phyloP scores from a whole-genome alignment of 2,113 vertebrate genomes.

The Pelvicachromis taeniatus region DNA sequence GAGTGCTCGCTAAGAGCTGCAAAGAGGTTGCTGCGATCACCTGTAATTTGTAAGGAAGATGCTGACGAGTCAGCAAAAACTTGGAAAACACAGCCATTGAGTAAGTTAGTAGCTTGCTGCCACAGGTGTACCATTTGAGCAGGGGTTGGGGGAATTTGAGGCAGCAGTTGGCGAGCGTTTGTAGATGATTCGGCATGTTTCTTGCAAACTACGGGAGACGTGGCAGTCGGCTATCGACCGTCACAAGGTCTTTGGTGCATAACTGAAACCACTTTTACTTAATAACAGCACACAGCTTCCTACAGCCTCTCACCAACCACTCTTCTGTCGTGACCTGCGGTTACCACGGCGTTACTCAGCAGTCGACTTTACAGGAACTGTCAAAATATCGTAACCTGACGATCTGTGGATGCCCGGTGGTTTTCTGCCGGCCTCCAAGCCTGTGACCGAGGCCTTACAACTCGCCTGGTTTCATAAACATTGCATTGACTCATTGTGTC shows the following conservation, averaged over 20 bases:
- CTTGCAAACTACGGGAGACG: background rate
- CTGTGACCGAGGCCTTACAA: background rate
- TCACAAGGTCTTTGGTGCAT: background rate
- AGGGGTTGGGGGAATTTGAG: no score
- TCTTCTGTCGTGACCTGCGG: rapidly evolving
- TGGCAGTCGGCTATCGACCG: no score
- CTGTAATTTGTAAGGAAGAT: background rate
- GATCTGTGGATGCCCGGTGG: background rate
- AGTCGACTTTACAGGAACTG: rapidly evolving
- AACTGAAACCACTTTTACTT: background rate
- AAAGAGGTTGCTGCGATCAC: rapidly evolving
- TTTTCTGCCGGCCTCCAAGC: background rate
- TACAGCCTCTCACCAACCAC: background rate
- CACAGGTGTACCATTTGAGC: background rate
- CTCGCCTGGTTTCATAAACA: background rate
- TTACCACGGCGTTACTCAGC: background rate
- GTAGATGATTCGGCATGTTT: background rate
- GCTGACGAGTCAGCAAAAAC: background rate
- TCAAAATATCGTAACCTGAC: background rate
- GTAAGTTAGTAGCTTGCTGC: background rate
- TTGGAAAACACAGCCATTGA: rapidly evolving
- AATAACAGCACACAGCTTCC: background rate
- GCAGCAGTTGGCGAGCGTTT: background rate
- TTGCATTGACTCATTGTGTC: rapidly evolving
- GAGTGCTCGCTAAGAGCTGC: background rate